Conservation (phyloP, 2,113 vertebrate genomes). For the Hippocampus guttulatus region DNA sequence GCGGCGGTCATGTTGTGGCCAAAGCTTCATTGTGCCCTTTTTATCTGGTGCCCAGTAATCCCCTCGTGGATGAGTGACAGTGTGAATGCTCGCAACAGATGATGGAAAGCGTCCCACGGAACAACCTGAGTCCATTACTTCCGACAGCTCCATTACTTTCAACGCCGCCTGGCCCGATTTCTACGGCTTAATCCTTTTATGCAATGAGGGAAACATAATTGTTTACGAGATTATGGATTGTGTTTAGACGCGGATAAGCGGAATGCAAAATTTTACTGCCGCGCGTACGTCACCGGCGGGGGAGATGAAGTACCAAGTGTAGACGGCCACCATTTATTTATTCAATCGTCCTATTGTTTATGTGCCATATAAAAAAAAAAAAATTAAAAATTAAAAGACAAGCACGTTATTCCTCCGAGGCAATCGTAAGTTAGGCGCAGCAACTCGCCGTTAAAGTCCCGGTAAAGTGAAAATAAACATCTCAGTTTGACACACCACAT, state of each 20-base stretch:
- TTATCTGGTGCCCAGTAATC: constrained; percentile 39
- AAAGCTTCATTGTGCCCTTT: neutral
- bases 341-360: neutral
- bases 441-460: no score
- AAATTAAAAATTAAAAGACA: neutral
- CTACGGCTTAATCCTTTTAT: neutral
- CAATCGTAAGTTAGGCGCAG: neutral
- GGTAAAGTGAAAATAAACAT: no score
- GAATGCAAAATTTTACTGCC: constrained; percentile 4
- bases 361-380: neutral
- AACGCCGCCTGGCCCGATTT: neutral
- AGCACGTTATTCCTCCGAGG: neutral
- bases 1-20: neutral
- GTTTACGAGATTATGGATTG: neutral
- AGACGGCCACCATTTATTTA: neutral
- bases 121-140: neutral
- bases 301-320: neutral
- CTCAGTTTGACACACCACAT: no score
- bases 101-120: neutral
- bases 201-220: neutral
- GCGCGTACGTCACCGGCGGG: neutral
- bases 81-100: constrained; percentile 22
- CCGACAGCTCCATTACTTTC: neutral
- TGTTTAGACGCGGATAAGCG: neutral
- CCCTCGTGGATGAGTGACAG: constrained; percentile 18